Conservation (phyloP, 2,797 vertebrate species). For the Peromyscus aztecus region DNA sequence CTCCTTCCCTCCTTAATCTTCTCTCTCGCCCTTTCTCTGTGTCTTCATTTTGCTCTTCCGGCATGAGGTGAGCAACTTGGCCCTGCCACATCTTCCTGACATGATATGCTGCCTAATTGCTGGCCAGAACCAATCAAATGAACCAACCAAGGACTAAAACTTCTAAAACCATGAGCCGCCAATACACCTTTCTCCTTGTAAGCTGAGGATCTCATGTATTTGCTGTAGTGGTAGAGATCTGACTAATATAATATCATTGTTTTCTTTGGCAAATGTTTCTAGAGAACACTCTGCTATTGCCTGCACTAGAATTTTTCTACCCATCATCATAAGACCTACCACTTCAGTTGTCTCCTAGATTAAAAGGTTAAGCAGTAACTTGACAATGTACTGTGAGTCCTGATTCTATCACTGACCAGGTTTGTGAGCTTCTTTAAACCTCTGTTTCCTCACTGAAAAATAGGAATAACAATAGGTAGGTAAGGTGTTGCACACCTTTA, state of each 20-base stretch:
- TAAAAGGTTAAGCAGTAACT: not conserved
- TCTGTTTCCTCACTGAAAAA: not conserved
- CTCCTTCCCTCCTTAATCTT: not conserved
- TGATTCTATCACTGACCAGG: not conserved
- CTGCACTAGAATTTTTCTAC: not conserved
- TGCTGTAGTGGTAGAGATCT: not conserved
- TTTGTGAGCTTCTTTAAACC: not conserved
- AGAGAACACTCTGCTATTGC: not conserved
- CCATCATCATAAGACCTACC: not conserved
- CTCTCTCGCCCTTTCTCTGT: not conserved
- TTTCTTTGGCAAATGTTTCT: not conserved
- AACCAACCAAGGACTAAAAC: not conserved
- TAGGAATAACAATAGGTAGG: not conserved
- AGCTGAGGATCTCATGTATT: not conserved
- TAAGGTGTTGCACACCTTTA: not conserved
- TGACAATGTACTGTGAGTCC: not conserved
- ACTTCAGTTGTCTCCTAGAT: not conserved
- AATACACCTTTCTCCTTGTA: not conserved
- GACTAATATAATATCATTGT: not conserved
- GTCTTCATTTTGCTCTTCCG: not conserved
- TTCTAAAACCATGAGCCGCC: not conserved
- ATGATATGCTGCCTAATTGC: not conserved
- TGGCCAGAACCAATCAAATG: not conserved
- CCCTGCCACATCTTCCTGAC: not conserved
- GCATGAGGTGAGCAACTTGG: not conserved